Conservation (phyloP, 2,113 vertebrate species). For the Rhea americana region DNA sequence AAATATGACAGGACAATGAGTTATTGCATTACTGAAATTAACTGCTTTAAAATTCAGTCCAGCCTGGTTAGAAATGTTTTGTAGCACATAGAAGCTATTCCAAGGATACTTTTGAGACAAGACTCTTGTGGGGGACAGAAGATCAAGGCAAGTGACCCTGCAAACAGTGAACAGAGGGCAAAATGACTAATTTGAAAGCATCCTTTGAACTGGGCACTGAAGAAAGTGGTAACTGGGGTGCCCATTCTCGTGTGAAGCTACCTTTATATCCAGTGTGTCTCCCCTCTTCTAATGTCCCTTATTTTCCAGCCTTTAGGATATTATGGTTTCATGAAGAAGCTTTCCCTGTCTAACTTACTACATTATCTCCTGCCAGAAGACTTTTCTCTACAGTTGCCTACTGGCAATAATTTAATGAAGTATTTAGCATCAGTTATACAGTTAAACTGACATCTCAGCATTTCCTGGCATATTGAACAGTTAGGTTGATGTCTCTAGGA, state of each 20-base stretch:
- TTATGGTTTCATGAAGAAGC: not conserved
- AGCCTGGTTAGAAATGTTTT: not conserved
- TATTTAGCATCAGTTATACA: not conserved
- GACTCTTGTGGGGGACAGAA: not conserved
- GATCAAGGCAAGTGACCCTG: not conserved
- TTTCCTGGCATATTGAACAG: not conserved
- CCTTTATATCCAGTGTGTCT: not conserved
- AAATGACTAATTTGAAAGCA: not conserved
- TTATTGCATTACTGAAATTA: slow-evolving; percentile 24
- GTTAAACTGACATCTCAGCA: not conserved
- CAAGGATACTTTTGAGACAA: not conserved
- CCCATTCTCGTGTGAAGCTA: not conserved
- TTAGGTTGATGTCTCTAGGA: not conserved
- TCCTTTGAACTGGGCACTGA: not conserved
- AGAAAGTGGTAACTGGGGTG: not conserved
- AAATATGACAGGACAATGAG: not conserved
- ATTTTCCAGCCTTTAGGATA: not conserved
- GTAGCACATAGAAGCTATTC: not conserved
- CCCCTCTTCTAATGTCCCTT: not conserved
- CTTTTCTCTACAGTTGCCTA: not conserved
- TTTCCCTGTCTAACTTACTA: not conserved
- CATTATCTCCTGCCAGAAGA: not conserved
- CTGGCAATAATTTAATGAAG: not conserved
- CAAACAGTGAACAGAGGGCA: not conserved
- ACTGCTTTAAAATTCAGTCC: not conserved